phyloP scores from a whole-genome alignment of 2,888 invertebrate species.

The Muscina levida region DNA sequence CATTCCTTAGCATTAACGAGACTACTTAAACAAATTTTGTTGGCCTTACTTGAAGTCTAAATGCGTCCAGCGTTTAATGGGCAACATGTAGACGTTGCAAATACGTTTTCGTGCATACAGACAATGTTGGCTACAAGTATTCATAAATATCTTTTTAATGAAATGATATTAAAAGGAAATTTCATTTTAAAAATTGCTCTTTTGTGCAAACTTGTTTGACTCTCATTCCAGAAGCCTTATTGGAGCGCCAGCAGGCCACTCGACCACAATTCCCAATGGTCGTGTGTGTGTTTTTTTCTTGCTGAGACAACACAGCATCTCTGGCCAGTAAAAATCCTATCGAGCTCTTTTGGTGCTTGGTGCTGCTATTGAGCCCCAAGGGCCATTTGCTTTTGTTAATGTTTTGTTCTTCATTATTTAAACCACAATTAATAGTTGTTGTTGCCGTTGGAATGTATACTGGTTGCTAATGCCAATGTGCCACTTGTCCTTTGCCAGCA shows the following conservation, averaged over 20 bases:
- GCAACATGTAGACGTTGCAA: too few species aligned
- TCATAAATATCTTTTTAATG: not conserved
- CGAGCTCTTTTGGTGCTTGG: not conserved
- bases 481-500: not conserved
- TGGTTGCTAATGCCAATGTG: not conserved
- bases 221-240: too few species aligned
- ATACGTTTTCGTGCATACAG: too few species aligned
- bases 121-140: not conserved
- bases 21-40: too few species aligned
- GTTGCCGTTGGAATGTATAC: not conserved
- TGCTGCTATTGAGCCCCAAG: slow-evolving; percentile 12
- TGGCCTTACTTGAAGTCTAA: too few species aligned
- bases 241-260: not conserved
- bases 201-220: too few species aligned
- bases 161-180: too few species aligned
- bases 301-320: too few species aligned
- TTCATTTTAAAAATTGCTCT: too few species aligned
- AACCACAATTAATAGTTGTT: slow-evolving; percentile 42
- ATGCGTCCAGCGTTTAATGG: too few species aligned
- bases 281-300: slow-evolving; percentile 11
- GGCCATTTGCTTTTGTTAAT: slow-evolving; percentile 30
- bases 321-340: not conserved
- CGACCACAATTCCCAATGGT: slow-evolving; percentile 29
- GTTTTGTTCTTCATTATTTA: slow-evolving; percentile 38
- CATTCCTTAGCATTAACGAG: not conserved